These are phyloP conservation scores for Scaptomyza reducta DNA, from an alignment of 2,888 invertebrate genomes.

Conservation along the genomic window DNA sequence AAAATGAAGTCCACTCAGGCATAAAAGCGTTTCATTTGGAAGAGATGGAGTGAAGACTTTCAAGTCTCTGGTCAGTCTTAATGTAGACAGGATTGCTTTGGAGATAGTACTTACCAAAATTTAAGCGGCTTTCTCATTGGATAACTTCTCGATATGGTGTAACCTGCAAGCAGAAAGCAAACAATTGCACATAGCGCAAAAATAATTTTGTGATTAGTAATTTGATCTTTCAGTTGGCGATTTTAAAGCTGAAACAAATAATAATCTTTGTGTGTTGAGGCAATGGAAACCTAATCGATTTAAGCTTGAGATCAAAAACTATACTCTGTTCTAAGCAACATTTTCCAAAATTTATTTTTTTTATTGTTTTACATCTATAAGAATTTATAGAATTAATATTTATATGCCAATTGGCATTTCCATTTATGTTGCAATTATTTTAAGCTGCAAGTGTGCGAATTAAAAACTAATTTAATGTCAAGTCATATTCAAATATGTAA, in stretches of 20 bases:
- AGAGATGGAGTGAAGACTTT: slow-evolving; percentile 19
- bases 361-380: slow-evolving; percentile 3
- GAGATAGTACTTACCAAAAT: slow-evolving; percentile 80
- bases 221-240: slow-evolving; percentile 41
- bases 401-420: slow-evolving; percentile 30
- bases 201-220: slow-evolving; percentile 77
- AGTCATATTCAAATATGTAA: background rate
- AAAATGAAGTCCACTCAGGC: slow-evolving; percentile 66
- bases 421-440: slow-evolving; percentile 20
- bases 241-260: slow-evolving; percentile 54
- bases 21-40: slow-evolving; percentile 51
- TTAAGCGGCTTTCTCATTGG: slow-evolving; percentile 84
- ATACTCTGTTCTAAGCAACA: slow-evolving; percentile 2
- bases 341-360: background rate
- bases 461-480: background rate
- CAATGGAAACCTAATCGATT: slow-evolving; percentile 8
- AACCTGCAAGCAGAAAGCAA: slow-evolving; percentile 81
- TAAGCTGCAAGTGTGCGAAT: slow-evolving; percentile 52
- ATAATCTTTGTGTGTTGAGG: slow-evolving; percentile 4
- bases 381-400: slow-evolving; percentile 47
- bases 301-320: slow-evolving; percentile 4
- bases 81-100: slow-evolving; percentile 18
- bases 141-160: slow-evolving; percentile 84
- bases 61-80: slow-evolving; percentile 20
- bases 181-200: slow-evolving; percentile 74